These are phyloP conservation scores for Metridium senile DNA, from an alignment of 92 coral and sea anemone genomes.

Conservation along the genomic window DNA sequence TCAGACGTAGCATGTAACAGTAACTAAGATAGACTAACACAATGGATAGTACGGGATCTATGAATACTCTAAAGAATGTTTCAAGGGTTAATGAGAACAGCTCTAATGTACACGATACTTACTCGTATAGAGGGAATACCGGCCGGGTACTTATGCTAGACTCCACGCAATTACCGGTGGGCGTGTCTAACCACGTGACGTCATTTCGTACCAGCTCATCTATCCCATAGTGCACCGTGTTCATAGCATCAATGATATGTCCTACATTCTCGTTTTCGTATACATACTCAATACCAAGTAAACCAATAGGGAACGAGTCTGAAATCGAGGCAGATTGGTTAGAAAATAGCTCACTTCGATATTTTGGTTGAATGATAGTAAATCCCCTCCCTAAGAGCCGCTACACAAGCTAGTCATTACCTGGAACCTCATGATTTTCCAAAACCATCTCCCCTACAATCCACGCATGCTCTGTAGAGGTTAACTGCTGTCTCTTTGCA, in stretches of 20 bases:
- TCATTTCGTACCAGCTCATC: slow-evolving; percentile 12
- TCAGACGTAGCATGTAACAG: no score
- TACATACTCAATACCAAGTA: slow-evolving; percentile 36
- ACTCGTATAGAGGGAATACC: slow-evolving; percentile 22
- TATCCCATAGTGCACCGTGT: slow-evolving; percentile 28
- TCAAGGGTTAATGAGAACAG: no score
- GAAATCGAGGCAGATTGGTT: not conserved
- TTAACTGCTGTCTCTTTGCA: slow-evolving; percentile 30
- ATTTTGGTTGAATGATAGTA: not conserved
- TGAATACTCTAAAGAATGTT: no score
- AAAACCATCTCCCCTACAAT: slow-evolving; percentile 36
- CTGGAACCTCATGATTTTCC: slow-evolving; percentile 34
- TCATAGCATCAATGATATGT: slow-evolving; percentile 37
- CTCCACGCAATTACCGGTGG: slow-evolving; percentile 16
- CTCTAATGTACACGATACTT: not conserved
- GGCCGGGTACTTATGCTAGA: not conserved
- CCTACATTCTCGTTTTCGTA: slow-evolving; percentile 10
- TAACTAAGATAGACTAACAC: no score
- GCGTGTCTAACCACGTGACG: not conserved
- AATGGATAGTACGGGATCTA: no score
- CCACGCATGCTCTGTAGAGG: slow-evolving; percentile 46
- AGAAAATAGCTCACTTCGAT: not conserved
- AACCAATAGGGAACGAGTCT: slow-evolving; percentile 37
- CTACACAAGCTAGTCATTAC: no score
- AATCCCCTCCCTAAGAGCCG: no score